Conservation (phyloP, 2,113 vertebrate genomes). For the Connochaetes taurinus region DNA sequence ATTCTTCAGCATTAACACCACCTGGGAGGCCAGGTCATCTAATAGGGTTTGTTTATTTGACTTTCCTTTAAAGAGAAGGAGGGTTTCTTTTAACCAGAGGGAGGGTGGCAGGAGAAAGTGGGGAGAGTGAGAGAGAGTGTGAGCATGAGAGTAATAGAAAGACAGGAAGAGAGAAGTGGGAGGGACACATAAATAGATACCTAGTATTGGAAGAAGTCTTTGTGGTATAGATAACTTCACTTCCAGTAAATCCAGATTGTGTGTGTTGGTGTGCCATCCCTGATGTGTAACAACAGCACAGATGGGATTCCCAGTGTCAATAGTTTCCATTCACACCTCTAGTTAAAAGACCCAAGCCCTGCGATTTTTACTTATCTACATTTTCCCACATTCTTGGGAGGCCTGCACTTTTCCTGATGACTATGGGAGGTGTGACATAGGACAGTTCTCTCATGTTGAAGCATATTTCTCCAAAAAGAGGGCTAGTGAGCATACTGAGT, state of each 20-base stretch:
- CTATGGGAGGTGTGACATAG: not conserved
- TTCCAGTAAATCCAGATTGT: not conserved
- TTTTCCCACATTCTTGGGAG: not conserved
- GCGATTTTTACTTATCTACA: not conserved
- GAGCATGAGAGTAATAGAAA: not conserved
- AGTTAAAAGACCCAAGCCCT: not conserved
- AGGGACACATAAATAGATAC: too few relatives aligned
- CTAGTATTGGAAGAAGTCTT: not conserved
- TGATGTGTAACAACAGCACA: not conserved
- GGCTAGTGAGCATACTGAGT: not conserved
- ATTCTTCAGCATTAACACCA: not conserved
- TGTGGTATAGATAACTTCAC: not conserved
- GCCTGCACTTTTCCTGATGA: not conserved
- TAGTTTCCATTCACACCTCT: not conserved
- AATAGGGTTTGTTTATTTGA: not conserved
- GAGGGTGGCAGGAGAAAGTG: fast-evolving
- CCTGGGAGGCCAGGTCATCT: not conserved
- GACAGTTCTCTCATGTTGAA: not conserved
- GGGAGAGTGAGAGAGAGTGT: too few relatives aligned
- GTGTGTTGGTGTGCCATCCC: not conserved
- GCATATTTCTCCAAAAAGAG: not conserved
- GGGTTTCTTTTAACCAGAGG: not conserved
- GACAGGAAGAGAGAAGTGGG: not conserved
- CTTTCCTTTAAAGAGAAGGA: not conserved
- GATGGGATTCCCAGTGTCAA: not conserved